Percentiles rank a stretch among this genome's conserved stretches.
phyloP scores from a whole-genome alignment of 2,113 vertebrate genomes.

The Grammomys dolichurus region DNA sequence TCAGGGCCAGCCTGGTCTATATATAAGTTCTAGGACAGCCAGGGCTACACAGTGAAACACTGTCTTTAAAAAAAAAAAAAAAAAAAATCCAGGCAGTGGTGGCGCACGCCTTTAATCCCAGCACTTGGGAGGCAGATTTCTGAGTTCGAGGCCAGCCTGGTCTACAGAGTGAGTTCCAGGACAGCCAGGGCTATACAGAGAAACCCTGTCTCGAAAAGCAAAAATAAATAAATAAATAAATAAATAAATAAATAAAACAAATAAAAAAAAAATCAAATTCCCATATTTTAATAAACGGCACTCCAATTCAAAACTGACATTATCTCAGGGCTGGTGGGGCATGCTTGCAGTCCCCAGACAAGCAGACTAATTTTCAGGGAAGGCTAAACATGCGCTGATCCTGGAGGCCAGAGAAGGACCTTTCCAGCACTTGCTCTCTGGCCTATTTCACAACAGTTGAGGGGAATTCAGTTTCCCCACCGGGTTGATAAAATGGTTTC shows the following conservation, averaged over 20 bases:
- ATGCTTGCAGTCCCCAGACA: too few species aligned
- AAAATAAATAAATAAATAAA: too few species aligned
- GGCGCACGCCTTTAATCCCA: too few species aligned
- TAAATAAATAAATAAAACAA: not conserved
- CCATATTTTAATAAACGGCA: not conserved
- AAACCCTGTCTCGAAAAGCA: too few species aligned
- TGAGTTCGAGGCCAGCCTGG: too few species aligned
- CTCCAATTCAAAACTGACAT: not conserved
- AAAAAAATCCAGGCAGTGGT: not conserved
- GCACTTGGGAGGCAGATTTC: too few species aligned
- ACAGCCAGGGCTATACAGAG: not conserved
- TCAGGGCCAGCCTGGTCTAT: not conserved
- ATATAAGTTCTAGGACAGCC: too few species aligned
- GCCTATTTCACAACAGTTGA: not conserved
- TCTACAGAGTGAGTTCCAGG: not conserved
- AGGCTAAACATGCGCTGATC: not conserved
- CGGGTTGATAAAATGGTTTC: constrained; percentile 16
- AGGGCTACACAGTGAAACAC: too few species aligned
- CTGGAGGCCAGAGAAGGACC: not conserved
- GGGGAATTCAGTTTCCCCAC: not conserved
- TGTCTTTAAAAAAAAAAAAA: not conserved
- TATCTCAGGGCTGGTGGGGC: not conserved
- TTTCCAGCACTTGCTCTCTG: not conserved
- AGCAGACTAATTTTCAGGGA: not conserved
- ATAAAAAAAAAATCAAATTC: not conserved